phyloP scores from a whole-genome alignment of 1,140 invertebrate species.

The Wiebesia pumilae region DNA sequence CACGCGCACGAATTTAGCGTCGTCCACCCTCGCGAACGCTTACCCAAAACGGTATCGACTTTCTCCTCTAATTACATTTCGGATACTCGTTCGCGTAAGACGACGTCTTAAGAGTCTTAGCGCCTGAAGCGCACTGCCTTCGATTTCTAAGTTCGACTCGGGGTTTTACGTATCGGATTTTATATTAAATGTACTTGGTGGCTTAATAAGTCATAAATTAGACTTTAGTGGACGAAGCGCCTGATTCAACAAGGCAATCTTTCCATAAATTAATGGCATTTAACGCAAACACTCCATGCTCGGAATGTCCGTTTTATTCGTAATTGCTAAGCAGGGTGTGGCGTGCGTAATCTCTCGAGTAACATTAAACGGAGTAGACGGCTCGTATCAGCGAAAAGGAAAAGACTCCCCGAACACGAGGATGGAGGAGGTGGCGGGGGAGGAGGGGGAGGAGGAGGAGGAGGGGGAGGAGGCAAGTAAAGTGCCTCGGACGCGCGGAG shows the following conservation, averaged over 20 bases:
- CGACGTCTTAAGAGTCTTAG: too few species aligned
- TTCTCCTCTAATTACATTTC: neutral
- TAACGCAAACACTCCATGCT: neutral
- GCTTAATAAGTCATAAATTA: neutral
- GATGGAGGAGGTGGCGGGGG: too few species aligned
- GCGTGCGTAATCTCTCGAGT: neutral
- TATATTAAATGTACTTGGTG: neutral
- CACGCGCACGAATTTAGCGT: neutral
- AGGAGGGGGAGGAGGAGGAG: too few species aligned
- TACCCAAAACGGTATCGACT: neutral
- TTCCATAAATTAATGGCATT: slow-evolving; percentile 7
- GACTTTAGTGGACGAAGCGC: neutral
- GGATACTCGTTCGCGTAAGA: too few species aligned
- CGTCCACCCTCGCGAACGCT: neutral
- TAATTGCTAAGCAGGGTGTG: neutral
- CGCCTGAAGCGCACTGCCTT: too few species aligned
- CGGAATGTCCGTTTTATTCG: neutral
- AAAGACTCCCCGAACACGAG: neutral
- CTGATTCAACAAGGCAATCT: neutral
- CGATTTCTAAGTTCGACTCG: too few species aligned
- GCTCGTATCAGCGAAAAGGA: neutral
- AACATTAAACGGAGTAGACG: neutral
- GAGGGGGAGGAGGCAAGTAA: neutral
- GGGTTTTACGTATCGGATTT: neutral
- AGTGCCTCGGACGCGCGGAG: neutral